Conservation (phyloP, 2,797 vertebrate species). For the Chloroceryle amazona region DNA sequence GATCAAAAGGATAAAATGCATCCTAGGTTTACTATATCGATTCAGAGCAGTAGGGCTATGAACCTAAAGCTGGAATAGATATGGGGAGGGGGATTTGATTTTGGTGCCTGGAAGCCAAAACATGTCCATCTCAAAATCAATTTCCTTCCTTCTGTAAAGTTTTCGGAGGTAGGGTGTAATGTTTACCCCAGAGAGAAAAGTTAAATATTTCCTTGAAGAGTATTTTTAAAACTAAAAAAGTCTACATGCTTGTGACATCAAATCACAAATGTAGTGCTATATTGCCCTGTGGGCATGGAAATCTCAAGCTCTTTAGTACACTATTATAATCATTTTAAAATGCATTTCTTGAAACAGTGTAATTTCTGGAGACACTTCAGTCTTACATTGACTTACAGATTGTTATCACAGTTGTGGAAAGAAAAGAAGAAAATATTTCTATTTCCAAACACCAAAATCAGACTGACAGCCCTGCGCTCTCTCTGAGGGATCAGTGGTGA, state of each 20-base stretch:
- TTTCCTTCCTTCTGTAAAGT: background rate
- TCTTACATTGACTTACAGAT: slow-evolving; percentile 38
- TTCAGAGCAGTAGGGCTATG: background rate
- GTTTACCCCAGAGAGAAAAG: background rate
- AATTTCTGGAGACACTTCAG: slow-evolving; percentile 33
- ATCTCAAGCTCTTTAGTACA: slow-evolving; percentile 56
- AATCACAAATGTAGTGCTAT: slow-evolving; percentile 63
- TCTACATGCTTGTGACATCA: slow-evolving; percentile 31
- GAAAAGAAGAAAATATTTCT: slow-evolving; percentile 60
- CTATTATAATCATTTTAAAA: slow-evolving; percentile 59
- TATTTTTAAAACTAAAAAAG: slow-evolving; percentile 36
- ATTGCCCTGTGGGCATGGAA: slow-evolving; percentile 60
- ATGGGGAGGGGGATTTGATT: background rate
- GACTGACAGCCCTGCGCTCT: background rate
- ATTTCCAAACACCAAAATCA: slow-evolving; percentile 33
- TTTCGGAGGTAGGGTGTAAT: slow-evolving; percentile 6
- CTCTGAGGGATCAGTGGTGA: background rate
- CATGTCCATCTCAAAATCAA: background rate
- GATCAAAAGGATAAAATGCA: background rate
- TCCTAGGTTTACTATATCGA: background rate
- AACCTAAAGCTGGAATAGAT: background rate
- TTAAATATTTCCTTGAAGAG: slow-evolving; percentile 41
- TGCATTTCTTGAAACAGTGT: slow-evolving; percentile 36
- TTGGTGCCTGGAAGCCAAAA: background rate
- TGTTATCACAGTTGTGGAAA: slow-evolving; percentile 56